Conservation (phyloP, 2,113 vertebrate species). For the Centrocercus urophasianus region DNA sequence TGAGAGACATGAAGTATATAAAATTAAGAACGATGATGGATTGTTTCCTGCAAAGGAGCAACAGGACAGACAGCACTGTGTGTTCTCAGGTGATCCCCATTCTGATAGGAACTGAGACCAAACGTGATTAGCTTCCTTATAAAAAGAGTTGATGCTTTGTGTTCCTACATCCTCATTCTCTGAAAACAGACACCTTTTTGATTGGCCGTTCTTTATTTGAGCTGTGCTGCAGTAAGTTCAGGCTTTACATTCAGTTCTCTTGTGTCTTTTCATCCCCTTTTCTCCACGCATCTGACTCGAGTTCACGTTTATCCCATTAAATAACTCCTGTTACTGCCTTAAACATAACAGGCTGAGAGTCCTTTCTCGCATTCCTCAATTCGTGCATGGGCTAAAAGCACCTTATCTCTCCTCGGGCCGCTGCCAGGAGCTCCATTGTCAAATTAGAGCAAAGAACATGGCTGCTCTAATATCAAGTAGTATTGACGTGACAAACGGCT, state of each 20-base stretch:
- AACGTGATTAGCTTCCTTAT: slow-evolving; percentile 12
- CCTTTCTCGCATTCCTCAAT: slow-evolving; percentile 15
- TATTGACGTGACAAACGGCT: slow-evolving; percentile 3
- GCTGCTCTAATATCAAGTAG: not conserved
- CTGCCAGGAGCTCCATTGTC: slow-evolving; percentile 20
- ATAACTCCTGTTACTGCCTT: slow-evolving; percentile 1
- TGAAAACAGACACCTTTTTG: slow-evolving; percentile 40
- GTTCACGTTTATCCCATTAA: slow-evolving; percentile 24
- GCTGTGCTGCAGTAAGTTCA: slow-evolving; percentile 4
- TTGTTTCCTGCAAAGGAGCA: not conserved
- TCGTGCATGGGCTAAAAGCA: not conserved
- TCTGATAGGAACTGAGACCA: not conserved
- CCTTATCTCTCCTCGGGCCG: slow-evolving; percentile 7
- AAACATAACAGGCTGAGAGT: not conserved
- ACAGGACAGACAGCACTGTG: not conserved
- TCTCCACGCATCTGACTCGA: rapidly evolving
- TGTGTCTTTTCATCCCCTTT: not conserved
- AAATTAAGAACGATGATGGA: slow-evolving; percentile 19
- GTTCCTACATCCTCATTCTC: slow-evolving; percentile 28
- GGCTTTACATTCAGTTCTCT: slow-evolving; percentile 24
- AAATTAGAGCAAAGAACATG: slow-evolving; percentile 37
- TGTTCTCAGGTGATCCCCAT: slow-evolving; percentile 25
- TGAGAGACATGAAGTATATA: not conserved
- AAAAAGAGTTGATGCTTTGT: not conserved
- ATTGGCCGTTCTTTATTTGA: slow-evolving; percentile 52